These are phyloP conservation scores for Mus pahari DNA, from an alignment of 2,113 vertebrate genomes.

Conservation along the genomic window DNA sequence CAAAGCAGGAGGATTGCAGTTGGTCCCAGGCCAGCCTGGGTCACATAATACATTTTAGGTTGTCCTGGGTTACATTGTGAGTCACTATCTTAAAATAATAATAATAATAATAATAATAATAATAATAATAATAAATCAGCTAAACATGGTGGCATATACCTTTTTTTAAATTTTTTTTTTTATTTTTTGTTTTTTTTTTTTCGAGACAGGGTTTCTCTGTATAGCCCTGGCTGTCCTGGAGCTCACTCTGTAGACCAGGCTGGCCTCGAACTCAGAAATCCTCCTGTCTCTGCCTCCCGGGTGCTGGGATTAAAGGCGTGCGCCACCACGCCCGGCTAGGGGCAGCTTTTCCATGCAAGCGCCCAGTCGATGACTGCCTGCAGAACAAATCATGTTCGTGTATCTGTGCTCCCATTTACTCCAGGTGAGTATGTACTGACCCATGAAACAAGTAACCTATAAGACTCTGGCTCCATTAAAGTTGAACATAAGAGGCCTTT, in stretches of 20 bases:
- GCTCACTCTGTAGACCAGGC: too few species aligned
- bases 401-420: background rate
- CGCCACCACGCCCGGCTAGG: background rate
- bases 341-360: background rate
- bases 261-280: too few species aligned
- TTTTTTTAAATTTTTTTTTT: too few species aligned
- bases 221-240: too few species aligned
- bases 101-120: too few species aligned
- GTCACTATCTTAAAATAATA: background rate
- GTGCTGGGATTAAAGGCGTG: too few species aligned
- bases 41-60: background rate
- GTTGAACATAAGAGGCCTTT: background rate
- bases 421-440: background rate
- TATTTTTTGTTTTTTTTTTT: too few species aligned
- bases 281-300: too few species aligned
- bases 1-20: background rate
- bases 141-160: background rate
- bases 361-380: background rate
- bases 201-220: too few species aligned
- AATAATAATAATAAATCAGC: background rate
- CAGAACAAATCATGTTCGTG: background rate
- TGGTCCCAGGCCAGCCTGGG: background rate
- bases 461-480: conserved; percentile 40
- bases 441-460: background rate
- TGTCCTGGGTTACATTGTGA: background rate